Conservation (phyloP, 2,797 vertebrate species). For the Onychomys arenicola region DNA sequence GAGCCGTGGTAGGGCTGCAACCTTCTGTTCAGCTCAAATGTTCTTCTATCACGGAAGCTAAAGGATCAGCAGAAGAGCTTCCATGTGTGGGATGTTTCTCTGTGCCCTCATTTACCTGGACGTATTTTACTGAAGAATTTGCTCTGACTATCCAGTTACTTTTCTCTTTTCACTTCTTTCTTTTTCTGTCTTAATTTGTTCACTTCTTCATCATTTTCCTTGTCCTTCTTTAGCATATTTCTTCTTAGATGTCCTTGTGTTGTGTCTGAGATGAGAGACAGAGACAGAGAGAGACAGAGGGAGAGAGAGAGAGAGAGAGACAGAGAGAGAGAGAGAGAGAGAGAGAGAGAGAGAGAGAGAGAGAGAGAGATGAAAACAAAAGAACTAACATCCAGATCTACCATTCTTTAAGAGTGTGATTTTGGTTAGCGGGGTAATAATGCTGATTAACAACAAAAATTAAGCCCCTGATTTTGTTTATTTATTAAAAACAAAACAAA, state of each 20-base stretch:
- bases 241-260: not conserved
- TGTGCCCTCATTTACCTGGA: not conserved
- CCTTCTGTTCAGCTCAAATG: constrained; percentile 82
- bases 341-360: not conserved
- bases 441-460: not conserved
- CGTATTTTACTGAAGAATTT: not conserved
- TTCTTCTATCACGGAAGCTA: constrained; percentile 61
- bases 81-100: constrained; percentile 51
- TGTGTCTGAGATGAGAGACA: not conserved
- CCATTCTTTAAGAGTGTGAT: not conserved
- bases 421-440: not conserved
- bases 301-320: not conserved
- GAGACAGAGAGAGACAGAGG: not conserved
- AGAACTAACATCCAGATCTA: not conserved
- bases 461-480: not conserved
- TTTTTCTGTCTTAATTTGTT: not conserved
- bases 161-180: not conserved
- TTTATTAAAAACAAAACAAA: not conserved
- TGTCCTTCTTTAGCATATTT: not conserved
- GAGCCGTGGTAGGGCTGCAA: not conserved
- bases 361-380: not conserved
- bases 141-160: not conserved
- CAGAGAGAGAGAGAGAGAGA: not conserved
- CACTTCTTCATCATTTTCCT: not conserved
- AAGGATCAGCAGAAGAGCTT: constrained; percentile 68